These are phyloP conservation scores for Limnephilus rhombicus DNA, from an alignment of 2,888 invertebrate genomes.

Conservation along the genomic window DNA sequence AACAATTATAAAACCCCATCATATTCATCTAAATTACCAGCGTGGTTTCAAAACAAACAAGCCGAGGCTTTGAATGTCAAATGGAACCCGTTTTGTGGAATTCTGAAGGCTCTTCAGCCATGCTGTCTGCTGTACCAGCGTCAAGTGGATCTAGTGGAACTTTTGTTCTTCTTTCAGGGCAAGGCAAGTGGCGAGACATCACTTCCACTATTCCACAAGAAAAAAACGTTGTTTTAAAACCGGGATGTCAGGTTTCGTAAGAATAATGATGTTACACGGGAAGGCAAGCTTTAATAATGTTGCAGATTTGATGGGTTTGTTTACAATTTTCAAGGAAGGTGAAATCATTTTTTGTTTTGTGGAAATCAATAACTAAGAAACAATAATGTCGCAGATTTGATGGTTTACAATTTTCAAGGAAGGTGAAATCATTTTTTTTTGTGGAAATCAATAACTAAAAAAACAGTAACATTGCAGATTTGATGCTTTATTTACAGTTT, in stretches of 20 bases:
- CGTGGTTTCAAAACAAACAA: constrained; percentile 12
- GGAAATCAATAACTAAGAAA: too few species aligned
- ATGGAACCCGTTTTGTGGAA: constrained; percentile 15
- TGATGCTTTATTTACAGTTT: not conserved
- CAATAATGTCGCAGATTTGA: too few species aligned
- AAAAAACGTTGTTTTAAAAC: not conserved
- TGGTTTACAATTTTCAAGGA: too few species aligned
- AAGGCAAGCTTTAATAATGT: not conserved
- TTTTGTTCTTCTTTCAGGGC: not conserved
- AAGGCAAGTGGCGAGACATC: not conserved
- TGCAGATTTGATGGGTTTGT: not conserved
- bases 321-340: not conserved
- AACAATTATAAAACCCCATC: not conserved
- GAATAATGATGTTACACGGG: not conserved
- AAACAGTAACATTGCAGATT: too few species aligned
- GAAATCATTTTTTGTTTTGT: too few species aligned
- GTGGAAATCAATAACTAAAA: too few species aligned
- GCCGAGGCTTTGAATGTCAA: not conserved
- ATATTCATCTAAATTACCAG: not conserved
- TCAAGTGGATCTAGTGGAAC: not conserved
- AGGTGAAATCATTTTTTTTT: too few species aligned
- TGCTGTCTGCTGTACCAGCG: not conserved
- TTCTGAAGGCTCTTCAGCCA: not conserved
- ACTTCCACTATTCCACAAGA: not conserved
- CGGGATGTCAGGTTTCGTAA: not conserved